A percentile compares a stretch with the other conserved stretches of the same genome.
phyloP scores from a whole-genome alignment of 2,113 vertebrate genomes.

The Campylomormyrus tamandua region DNA sequence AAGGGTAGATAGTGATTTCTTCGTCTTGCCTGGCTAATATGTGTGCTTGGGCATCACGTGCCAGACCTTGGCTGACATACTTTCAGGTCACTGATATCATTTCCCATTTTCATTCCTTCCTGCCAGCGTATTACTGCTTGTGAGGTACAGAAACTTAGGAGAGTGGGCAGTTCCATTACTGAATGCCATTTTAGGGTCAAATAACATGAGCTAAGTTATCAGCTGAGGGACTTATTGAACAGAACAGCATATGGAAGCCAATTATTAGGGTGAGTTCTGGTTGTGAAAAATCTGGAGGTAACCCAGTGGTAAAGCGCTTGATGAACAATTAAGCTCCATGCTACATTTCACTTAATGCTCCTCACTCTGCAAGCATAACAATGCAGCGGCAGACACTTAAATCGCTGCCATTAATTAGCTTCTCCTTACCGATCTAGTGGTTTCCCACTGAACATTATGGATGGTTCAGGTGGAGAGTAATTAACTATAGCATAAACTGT shows the following conservation, averaged over 20 bases:
- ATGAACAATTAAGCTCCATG: constrained; percentile 61
- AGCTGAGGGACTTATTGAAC: not conserved
- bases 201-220: not conserved
- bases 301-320: constrained; percentile 46
- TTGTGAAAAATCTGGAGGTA: constrained; percentile 38
- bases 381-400: constrained; percentile 38
- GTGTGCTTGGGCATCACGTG: not conserved
- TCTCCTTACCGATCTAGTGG: constrained; percentile 49
- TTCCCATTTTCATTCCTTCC: not conserved
- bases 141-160: not conserved
- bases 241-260: not conserved
- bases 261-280: constrained; percentile 24
- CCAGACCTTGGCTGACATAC: not conserved
- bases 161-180: not conserved
- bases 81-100: not conserved
- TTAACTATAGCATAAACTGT: constrained; percentile 26
- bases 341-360: constrained; percentile 56
- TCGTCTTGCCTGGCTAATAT: not conserved
- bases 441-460: constrained; percentile 43
- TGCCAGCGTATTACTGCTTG: not conserved
- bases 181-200: not conserved
- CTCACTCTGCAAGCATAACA: constrained; percentile 54
- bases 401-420: constrained; percentile 59
- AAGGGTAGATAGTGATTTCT: not conserved
- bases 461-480: constrained; percentile 33